Conservation (phyloP, 2,113 vertebrate genomes). For the Colinus virginianus region DNA sequence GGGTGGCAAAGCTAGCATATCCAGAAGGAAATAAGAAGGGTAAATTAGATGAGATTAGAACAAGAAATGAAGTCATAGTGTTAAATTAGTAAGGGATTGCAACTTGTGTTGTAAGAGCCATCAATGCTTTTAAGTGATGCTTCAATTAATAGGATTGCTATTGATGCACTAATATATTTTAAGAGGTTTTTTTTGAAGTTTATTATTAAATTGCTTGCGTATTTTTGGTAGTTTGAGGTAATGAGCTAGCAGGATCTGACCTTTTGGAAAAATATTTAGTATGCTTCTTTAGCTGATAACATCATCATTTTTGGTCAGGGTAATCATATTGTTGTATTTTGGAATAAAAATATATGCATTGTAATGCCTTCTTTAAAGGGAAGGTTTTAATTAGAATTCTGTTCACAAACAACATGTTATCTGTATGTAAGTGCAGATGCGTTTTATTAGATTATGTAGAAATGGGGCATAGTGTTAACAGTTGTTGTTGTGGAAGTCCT, state of each 20-base stretch:
- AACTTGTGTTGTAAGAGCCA: constrained; percentile 36
- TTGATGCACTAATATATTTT: constrained; percentile 20
- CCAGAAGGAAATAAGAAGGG: constrained; percentile 78
- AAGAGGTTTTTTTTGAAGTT: constrained; percentile 47
- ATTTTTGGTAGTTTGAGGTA: constrained; percentile 36
- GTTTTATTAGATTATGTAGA: constrained; percentile 22
- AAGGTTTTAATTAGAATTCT: constrained; percentile 19
- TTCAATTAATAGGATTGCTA: constrained; percentile 65
- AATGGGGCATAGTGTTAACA: neutral
- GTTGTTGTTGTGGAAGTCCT: neutral
- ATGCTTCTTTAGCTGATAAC: neutral
- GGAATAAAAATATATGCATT: neutral
- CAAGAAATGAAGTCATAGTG: constrained; percentile 77
- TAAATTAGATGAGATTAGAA: constrained; percentile 80
- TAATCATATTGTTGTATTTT: constrained; percentile 23
- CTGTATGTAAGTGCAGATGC: neutral
- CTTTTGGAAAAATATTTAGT: constrained; percentile 19
- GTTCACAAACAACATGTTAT: neutral
- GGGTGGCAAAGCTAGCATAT: constrained; percentile 79
- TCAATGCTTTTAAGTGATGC: constrained; percentile 56
- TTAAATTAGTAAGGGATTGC: constrained; percentile 72
- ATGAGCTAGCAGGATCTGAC: neutral
- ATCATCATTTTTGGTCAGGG: neutral
- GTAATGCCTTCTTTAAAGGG: constrained; percentile 12
- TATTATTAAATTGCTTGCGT: neutral